A percentile compares a stretch with the other conserved stretches of the same genome.
phyloP scores from a whole-genome alignment of 2,797 vertebrate species.

The Artibeus jamaicensis region DNA sequence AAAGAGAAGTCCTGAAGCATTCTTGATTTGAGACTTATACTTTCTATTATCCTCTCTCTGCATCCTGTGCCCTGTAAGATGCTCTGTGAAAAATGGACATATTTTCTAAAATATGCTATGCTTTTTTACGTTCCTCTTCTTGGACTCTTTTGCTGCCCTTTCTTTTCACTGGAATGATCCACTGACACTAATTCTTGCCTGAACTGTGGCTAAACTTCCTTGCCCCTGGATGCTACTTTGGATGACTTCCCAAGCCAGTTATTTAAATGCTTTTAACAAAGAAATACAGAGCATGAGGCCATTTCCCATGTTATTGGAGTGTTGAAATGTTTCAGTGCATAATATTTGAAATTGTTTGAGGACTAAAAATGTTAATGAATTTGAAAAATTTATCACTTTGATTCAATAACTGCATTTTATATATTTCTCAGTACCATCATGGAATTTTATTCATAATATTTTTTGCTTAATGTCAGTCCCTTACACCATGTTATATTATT shows the following conservation, averaged over 20 bases:
- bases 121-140: neutral
- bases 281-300: neutral
- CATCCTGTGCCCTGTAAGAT: neutral
- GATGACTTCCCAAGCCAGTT: neutral
- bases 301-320: neutral
- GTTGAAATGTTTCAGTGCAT: neutral
- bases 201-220: neutral
- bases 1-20: neutral
- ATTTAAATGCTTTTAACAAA: constrained; percentile 6
- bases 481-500: neutral
- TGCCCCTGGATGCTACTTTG: constrained; percentile 11
- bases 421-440: neutral
- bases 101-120: neutral
- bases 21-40: neutral
- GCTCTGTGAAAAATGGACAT: neutral
- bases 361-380: neutral
- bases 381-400: neutral
- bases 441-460: neutral
- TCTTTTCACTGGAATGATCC: neutral
- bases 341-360: neutral
- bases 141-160: neutral
- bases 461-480: neutral
- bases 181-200: neutral
- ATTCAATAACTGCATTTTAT: neutral
- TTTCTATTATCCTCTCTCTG: neutral